Evolutionary conservation across 1,140 invertebrate species (phyloP).

Genomic region (Drosophila parabipectinata): DNA sequence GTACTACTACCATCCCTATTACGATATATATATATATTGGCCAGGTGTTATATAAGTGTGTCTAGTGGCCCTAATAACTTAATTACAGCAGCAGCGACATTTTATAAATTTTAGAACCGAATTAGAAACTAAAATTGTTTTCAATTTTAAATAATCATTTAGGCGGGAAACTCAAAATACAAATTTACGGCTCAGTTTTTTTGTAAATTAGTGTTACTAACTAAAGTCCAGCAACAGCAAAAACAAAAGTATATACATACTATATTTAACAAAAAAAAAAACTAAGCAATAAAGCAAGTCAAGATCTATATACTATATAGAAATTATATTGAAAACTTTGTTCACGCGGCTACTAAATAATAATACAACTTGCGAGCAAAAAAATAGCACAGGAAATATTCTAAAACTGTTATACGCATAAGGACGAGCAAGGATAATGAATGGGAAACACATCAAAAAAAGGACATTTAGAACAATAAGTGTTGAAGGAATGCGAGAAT

Average conservation of each 20-base stretch:
- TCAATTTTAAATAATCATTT: conserved; percentile 69
- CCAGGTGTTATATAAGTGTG: conserved; percentile 39
- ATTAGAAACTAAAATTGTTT: conserved; percentile 67
- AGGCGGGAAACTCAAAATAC: conserved; percentile 29
- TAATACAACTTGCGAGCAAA: background rate
- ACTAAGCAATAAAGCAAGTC: conserved; percentile 48
- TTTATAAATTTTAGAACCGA: conserved; percentile 56
- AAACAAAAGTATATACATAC: conserved; percentile 4
- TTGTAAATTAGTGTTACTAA: conserved; percentile 39
- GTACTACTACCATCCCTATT: conserved; percentile 16
- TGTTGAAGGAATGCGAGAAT: conserved; percentile 51
- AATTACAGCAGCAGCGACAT: conserved; percentile 31
- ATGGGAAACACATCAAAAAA: conserved; percentile 46
- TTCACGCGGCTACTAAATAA: conserved; percentile 42
- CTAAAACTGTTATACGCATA: conserved; percentile 63
- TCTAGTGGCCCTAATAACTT: conserved; percentile 31
- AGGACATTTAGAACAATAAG: conserved; percentile 72
- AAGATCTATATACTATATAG: conserved; percentile 18
- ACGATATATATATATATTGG: conserved; percentile 38
- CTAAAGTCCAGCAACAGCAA: conserved; percentile 43
- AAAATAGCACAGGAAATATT: conserved; percentile 31
- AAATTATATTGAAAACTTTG: conserved; percentile 6
- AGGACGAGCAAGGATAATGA: conserved; percentile 9
- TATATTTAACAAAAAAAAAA: no score
- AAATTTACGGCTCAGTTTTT: conserved; percentile 68